These are phyloP conservation scores for Peribatodes rhomboidaria DNA, from an alignment of 2,888 invertebrate species.

Conservation along the genomic window DNA sequence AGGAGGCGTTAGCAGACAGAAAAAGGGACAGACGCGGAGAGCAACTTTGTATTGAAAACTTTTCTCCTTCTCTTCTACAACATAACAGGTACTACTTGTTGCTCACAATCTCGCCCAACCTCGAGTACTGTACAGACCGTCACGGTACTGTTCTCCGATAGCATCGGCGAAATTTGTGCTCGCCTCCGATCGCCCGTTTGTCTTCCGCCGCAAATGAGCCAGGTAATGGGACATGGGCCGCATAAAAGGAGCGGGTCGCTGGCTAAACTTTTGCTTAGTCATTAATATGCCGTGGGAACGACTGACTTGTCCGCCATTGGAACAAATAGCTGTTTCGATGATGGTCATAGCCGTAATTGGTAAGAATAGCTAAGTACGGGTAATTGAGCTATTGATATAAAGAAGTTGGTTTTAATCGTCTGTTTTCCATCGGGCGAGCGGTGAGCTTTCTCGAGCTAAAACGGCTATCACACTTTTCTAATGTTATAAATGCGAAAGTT, in stretches of 20 bases:
- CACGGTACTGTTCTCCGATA: constrained; percentile 62
- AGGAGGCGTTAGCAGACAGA: too few relatives aligned
- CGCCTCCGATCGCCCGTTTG: constrained; percentile 79
- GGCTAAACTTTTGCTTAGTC: constrained; percentile 79
- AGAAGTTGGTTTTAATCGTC: constrained; percentile 1
- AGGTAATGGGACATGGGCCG: constrained; percentile 69
- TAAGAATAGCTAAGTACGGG: constrained; percentile 26
- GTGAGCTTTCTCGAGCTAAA: constrained; percentile 1
- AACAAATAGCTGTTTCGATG: constrained; percentile 47
- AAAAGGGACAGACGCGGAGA: too few relatives aligned
- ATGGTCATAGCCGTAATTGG: constrained; percentile 37
- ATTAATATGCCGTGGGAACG: constrained; percentile 82
- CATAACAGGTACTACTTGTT: too few relatives aligned
- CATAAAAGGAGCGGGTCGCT: constrained; percentile 76
- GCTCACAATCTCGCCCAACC: not conserved
- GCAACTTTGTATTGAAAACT: too few relatives aligned
- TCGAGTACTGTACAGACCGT: constrained; percentile 24
- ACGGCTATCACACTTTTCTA: not conserved
- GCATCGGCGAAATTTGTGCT: constrained; percentile 84
- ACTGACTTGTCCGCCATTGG: constrained; percentile 49
- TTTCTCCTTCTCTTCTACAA: too few relatives aligned
- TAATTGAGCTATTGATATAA: constrained; percentile 25
- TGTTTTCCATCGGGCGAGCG: constrained; percentile 4
- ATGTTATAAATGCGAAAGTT: not conserved
- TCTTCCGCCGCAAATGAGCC: constrained; percentile 84